phyloP scores from a whole-genome alignment of 2,888 invertebrate species.

The Nomada fucata region DNA sequence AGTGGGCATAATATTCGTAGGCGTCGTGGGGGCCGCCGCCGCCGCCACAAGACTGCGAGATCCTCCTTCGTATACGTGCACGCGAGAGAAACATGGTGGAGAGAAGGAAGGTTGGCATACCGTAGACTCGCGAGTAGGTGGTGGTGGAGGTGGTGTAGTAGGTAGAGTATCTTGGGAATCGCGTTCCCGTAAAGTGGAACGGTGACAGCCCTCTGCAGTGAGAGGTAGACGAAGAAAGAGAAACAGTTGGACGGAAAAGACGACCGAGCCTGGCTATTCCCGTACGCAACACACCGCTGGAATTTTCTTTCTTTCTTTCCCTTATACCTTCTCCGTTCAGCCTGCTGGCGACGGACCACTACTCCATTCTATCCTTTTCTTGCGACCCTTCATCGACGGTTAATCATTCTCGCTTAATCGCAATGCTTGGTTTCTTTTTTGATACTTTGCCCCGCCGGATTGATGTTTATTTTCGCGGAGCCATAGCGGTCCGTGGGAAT shows the following conservation, averaged over 20 bases:
- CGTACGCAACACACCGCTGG: slow-evolving; percentile 60
- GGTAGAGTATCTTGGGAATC: slow-evolving; percentile 75
- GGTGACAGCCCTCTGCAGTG: slow-evolving; percentile 66
- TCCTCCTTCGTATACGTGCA: slow-evolving; percentile 67
- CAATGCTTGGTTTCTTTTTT: too few relatives aligned
- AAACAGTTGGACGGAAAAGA: slow-evolving; percentile 44
- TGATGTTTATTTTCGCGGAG: too few relatives aligned
- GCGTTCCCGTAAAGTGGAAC: slow-evolving; percentile 74
- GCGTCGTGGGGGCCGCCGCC: slow-evolving; percentile 75
- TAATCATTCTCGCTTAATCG: too few relatives aligned
- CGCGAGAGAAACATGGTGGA: slow-evolving; percentile 71
- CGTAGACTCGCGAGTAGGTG: slow-evolving; percentile 59
- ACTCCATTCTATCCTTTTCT: slow-evolving; percentile 20
- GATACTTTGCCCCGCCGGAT: too few relatives aligned
- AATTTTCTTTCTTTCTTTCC: slow-evolving; percentile 50
- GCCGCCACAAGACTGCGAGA: slow-evolving; percentile 62
- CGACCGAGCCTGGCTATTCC: slow-evolving; percentile 66
- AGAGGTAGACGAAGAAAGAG: slow-evolving; percentile 48
- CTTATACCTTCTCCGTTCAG: slow-evolving; percentile 32
- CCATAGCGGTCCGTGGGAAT: too few relatives aligned
- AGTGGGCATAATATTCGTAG: slow-evolving; percentile 69
- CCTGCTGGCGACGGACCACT: slow-evolving; percentile 6
- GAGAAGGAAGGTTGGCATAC: slow-evolving; percentile 70
- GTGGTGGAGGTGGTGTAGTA: slow-evolving; percentile 66
- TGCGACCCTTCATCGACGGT: background rate